Conservation (phyloP, 1,140 invertebrate genomes). For the Heliconius hewitsoni region DNA sequence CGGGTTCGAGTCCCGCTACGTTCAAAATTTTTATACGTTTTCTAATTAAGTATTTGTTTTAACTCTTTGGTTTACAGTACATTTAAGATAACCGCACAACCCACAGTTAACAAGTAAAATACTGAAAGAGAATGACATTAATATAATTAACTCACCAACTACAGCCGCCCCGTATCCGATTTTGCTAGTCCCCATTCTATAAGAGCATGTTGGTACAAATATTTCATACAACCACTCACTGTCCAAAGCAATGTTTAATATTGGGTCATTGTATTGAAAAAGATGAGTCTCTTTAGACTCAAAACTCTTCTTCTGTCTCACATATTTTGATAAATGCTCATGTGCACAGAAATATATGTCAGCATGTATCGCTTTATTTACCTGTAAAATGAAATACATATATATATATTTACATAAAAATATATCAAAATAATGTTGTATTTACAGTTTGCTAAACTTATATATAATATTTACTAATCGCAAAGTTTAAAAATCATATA, state of each 20-base stretch:
- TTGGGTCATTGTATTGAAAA: slow-evolving; percentile 53
- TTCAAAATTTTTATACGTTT: no score
- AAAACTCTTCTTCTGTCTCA: slow-evolving; percentile 57
- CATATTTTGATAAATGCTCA: slow-evolving; percentile 84
- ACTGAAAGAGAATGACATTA: neutral
- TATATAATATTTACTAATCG: no score
- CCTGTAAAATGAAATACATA: slow-evolving; percentile 67
- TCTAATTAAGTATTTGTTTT: no score
- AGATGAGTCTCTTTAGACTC: slow-evolving; percentile 53
- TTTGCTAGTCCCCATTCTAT: slow-evolving; percentile 93
- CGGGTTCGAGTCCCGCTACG: no score
- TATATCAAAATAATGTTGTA: no score
- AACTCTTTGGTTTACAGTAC: no score
- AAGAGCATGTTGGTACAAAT: slow-evolving; percentile 95
- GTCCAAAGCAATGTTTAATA: slow-evolving; percentile 60
- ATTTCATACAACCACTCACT: slow-evolving; percentile 88
- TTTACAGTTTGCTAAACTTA: no score
- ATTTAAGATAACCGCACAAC: no score
- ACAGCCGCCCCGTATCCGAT: slow-evolving; percentile 93
- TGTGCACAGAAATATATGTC: slow-evolving; percentile 93
- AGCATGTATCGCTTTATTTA: slow-evolving; percentile 85
- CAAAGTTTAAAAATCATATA: no score
- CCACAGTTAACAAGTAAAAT: no score
- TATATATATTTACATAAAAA: no score
- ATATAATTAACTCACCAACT: slow-evolving; percentile 84